Percentiles rank a stretch among this genome's conserved stretches.
These are phyloP conservation scores for Rousettus leschenaultii DNA, from an alignment of 2,113 vertebrate genomes.

Conservation along the genomic window DNA sequence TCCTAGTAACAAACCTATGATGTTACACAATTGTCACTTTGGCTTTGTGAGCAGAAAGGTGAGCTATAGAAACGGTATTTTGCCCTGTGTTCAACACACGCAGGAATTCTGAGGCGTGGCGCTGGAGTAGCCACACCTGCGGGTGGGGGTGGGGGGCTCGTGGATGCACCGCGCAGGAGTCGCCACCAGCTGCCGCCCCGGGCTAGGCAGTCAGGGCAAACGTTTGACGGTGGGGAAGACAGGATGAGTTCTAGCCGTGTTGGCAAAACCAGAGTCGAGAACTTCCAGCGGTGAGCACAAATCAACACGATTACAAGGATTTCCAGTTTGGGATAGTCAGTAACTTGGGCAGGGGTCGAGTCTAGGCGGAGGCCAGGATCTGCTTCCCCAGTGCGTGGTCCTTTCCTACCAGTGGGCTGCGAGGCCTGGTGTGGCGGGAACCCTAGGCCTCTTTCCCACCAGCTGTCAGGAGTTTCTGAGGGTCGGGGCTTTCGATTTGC, in stretches of 20 bases:
- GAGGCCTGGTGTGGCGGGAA: not conserved
- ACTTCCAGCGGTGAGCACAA: not conserved
- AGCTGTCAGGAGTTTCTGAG: not conserved
- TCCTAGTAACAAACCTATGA: not conserved
- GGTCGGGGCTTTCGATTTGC: not conserved
- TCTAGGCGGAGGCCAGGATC: not conserved
- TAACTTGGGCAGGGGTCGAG: not conserved
- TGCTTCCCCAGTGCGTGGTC: not conserved
- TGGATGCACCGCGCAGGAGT: fast-evolving
- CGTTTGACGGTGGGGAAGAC: not conserved
- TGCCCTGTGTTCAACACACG: fast-evolving
- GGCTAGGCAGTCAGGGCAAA: not conserved
- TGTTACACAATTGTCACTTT: not conserved
- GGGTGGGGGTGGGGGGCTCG: too few relatives aligned
- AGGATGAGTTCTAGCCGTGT: not conserved
- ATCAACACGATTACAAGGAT: not conserved
- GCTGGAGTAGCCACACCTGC: not conserved
- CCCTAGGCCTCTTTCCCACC: not conserved
- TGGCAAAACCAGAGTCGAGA: not conserved
- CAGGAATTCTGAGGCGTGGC: not conserved
- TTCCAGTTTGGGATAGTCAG: not conserved
- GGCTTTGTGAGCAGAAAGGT: not conserved
- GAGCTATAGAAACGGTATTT: not conserved
- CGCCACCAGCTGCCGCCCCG: too few relatives aligned
- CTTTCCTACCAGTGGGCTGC: not conserved